Evolutionary conservation across 1,140 invertebrate genomes (phyloP), one percentile per base, ranked within the genome.

Genomic region (Anthonomus grandis): DNA sequence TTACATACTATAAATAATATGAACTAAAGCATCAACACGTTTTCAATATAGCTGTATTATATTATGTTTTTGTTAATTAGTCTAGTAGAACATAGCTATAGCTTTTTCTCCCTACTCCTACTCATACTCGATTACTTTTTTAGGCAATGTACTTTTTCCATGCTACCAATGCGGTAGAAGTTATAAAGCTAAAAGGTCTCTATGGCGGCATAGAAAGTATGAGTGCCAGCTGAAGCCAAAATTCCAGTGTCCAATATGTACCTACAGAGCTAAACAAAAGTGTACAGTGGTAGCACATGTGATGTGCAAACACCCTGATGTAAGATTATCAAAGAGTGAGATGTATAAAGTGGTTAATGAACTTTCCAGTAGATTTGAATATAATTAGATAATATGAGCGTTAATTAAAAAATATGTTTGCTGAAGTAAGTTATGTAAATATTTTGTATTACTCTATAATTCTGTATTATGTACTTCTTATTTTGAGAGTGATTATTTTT

Each of bases 261-360:
- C 72, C 12, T 73, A 76, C 64, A 77, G 77, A 69, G 75, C 75
- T 54, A 76, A 76, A 66, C 72, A 79, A 70, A 76, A 75, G 67
- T 71, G 73, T 49, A 70, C 73, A 41, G 75, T 76, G 18, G 74
- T 75, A 25, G 74, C 75, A 41, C 70, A 75, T 50, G 66, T 73
- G 23, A 48, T 48, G 13, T 51, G 41, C 46, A 37, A 44, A 23
- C 60, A 64, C 54, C 57, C 41, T 4, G 42, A 37, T 31, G 31
- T 59, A 6, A 52, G 47, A 27, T 15, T 47, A 13, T 44, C 19
- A 45, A 59, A 48, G 19, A 27, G 13, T 9, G 27, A 55, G 15
- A 59, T 49, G 21, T 42, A 46, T 18, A 47, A 59, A 57, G 17
- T 70, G 68, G 73, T 76, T 31, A 66, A 65, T 62, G 44, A 73